These are phyloP conservation scores for Petroica traversi DNA, from an alignment of 2,113 vertebrate species.

Conservation along the genomic window DNA sequence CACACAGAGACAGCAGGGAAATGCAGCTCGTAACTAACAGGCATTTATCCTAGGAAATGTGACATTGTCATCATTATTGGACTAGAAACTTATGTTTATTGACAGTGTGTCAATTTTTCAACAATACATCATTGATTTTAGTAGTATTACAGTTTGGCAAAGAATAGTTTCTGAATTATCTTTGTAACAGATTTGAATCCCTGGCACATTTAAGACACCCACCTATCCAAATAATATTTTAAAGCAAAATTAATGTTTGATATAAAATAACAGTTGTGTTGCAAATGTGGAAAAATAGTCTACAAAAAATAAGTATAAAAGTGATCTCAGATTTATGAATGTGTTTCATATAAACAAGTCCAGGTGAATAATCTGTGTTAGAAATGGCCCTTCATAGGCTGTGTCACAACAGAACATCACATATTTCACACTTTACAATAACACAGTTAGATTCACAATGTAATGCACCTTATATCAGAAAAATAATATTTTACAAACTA, in stretches of 20 bases:
- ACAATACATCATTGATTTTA: neutral
- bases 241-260: conserved; percentile 73
- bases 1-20: neutral
- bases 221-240: conserved; percentile 65
- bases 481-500: conserved; percentile 74
- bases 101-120: conserved; percentile 2
- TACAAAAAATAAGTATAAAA: conserved; percentile 83
- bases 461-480: conserved; percentile 62
- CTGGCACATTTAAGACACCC: conserved; percentile 36
- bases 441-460: conserved; percentile 68
- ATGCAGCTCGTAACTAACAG: neutral
- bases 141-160: conserved; percentile 7
- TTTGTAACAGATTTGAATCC: neutral
- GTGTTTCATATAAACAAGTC: conserved; percentile 73
- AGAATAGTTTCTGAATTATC: conserved; percentile 5
- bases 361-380: conserved; percentile 62
- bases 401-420: conserved; percentile 52
- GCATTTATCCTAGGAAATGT: neutral
- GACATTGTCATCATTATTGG: neutral
- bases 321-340: conserved; percentile 75
- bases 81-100: conserved; percentile 5
- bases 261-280: conserved; percentile 75
- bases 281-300: conserved; percentile 78
- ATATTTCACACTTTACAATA: conserved; percentile 67
- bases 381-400: conserved; percentile 50